Percentiles rank a stretch among this genome's conserved stretches.
phyloP scores from a whole-genome alignment of 2,113 vertebrate genomes.

The Myotis brandtii region DNA sequence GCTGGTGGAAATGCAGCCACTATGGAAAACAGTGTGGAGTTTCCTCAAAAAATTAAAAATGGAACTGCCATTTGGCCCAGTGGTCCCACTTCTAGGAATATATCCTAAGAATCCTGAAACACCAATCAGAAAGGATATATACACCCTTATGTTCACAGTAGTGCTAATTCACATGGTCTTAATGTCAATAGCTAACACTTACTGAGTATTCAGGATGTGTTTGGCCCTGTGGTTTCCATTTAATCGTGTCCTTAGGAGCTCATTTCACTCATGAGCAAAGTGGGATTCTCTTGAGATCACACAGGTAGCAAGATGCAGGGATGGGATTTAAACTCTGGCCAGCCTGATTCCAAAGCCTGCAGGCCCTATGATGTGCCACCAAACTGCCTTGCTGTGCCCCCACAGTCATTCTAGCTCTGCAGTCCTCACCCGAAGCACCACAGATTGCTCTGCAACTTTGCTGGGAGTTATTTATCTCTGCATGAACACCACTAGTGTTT shows the following conservation, averaged over 20 bases:
- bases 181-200: not conserved
- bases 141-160: no score
- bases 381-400: not conserved
- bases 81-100: no score
- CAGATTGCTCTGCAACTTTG: not conserved
- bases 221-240: not conserved
- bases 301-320: not conserved
- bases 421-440: not conserved
- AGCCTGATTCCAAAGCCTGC: not conserved
- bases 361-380: no score
- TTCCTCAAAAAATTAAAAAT: no score
- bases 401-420: not conserved
- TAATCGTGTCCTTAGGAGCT: not conserved
- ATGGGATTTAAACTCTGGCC: not conserved
- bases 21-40: no score
- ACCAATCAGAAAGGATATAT: no score
- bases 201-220: not conserved
- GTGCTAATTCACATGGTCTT: not conserved
- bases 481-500: not conserved
- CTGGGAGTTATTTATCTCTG: not conserved
- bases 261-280: not conserved
- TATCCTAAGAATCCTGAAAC: no score
- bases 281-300: not conserved
- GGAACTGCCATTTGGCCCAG: no score
- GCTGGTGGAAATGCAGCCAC: no score